phyloP scores from a whole-genome alignment of 1,140 invertebrate genomes.

The Anastrepha obliqua region DNA sequence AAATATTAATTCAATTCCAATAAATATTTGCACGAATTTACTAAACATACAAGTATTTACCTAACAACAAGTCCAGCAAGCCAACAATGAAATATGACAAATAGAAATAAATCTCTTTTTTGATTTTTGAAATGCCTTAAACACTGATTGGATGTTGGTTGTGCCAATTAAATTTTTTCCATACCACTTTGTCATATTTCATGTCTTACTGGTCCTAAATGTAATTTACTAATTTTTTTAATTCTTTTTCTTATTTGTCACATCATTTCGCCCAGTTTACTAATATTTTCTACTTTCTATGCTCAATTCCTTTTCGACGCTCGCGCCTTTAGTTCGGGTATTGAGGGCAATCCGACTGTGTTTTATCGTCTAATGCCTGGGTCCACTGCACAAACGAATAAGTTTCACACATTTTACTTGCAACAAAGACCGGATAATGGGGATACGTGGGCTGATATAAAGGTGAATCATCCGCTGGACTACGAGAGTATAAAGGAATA shows the following conservation, averaged over 20 bases:
- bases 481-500: conserved; percentile 97
- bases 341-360: conserved; percentile 95
- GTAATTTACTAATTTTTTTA: background rate
- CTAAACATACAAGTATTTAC: background rate
- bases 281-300: conserved; percentile 53
- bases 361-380: conserved; percentile 96
- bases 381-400: conserved; percentile 95
- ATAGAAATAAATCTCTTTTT: background rate
- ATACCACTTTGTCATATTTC: conserved; percentile 23
- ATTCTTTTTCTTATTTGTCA: background rate
- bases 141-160: background rate
- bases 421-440: conserved; percentile 93
- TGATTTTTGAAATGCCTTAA: conserved; percentile 2
- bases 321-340: conserved; percentile 85
- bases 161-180: too few species aligned
- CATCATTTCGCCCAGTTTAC: background rate
- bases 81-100: conserved; percentile 29
- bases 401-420: conserved; percentile 95
- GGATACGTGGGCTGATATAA: conserved; percentile 94
- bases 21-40: conserved; percentile 36
- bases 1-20: background rate
- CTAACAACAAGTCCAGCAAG: background rate
- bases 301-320: conserved; percentile 30
- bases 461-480: conserved; percentile 96
- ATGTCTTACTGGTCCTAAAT: background rate